These are phyloP conservation scores for Stegodyphus mimosarum DNA, from an alignment of 1,140 invertebrate genomes.

Conservation along the genomic window DNA sequence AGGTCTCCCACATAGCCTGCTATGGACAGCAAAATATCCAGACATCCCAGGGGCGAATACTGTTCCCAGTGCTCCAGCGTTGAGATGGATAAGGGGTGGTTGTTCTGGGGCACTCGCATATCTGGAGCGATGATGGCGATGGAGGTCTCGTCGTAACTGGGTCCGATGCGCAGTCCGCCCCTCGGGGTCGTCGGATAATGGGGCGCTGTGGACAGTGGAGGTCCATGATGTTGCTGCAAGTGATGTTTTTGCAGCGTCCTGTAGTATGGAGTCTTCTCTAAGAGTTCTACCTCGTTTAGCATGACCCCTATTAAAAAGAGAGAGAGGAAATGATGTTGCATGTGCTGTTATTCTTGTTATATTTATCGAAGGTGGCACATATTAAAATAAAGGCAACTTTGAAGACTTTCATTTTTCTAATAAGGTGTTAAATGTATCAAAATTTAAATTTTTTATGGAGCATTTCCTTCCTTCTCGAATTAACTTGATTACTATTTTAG, in stretches of 20 bases:
- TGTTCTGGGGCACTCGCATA: conserved; percentile 35
- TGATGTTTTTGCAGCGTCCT: conserved; percentile 28
- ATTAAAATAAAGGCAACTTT: too few relatives aligned
- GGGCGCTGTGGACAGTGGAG: not conserved
- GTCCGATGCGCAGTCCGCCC: not conserved
- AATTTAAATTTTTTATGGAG: too few relatives aligned
- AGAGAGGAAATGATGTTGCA: not conserved
- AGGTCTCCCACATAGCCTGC: conserved; percentile 54
- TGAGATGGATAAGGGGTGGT: not conserved
- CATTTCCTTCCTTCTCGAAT: too few relatives aligned
- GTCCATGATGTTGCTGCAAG: not conserved
- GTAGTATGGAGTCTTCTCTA: conserved; percentile 51
- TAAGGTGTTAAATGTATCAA: too few relatives aligned
- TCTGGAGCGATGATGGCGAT: conserved; percentile 59
- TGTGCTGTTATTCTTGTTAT: too few relatives aligned
- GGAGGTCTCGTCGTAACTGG: conserved; percentile 36
- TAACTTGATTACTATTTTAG: too few relatives aligned
- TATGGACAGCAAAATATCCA: conserved; percentile 55
- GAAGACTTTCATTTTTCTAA: too few relatives aligned
- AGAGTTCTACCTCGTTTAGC: conserved; percentile 55
- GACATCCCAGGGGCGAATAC: not conserved
- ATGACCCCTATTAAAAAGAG: conserved; percentile 31
- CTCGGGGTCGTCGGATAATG: conserved; percentile 12
- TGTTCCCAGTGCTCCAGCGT: not conserved
- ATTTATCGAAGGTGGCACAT: too few relatives aligned